These are phyloP conservation scores for Lineus longissimus DNA, from an alignment of 1,140 invertebrate genomes.

Conservation along the genomic window DNA sequence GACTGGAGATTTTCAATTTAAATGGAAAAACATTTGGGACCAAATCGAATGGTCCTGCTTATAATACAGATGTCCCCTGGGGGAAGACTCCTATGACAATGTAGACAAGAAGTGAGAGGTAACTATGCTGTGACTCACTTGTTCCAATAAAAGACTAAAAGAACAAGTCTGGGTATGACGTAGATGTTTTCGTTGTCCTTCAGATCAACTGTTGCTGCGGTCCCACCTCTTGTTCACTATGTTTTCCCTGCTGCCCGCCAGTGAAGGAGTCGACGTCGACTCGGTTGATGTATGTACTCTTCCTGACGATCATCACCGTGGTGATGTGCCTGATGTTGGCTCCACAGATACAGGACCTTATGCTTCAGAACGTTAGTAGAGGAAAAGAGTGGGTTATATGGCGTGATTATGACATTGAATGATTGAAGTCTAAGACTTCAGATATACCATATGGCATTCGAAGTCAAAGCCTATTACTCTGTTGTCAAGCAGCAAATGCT, in stretches of 20 bases:
- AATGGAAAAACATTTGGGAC: too few species aligned
- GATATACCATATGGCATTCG: neutral
- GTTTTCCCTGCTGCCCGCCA: constrained; percentile 49
- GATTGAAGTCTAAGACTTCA: neutral
- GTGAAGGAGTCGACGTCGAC: constrained; percentile 56
- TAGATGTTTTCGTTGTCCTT: too few species aligned
- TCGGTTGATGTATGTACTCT: constrained; percentile 54
- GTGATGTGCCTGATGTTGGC: constrained; percentile 55
- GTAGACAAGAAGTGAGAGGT: too few species aligned
- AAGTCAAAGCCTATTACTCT: neutral
- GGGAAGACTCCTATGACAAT: too few species aligned
- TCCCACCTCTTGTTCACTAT: constrained; percentile 52
- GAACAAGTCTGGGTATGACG: too few species aligned
- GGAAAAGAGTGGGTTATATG: neutral
- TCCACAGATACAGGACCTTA: constrained; percentile 43
- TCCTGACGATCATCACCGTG: constrained; percentile 48
- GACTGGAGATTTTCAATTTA: too few species aligned
- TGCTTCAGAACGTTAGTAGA: constrained; percentile 49
- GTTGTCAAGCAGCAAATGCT: too few species aligned
- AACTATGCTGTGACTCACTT: too few species aligned
- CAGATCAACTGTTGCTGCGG: constrained; percentile 52
- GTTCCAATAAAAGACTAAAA: too few species aligned
- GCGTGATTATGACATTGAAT: neutral
- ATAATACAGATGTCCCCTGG: too few species aligned
- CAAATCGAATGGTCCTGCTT: too few species aligned